Evolutionary conservation across 2,888 invertebrate species (phyloP).

Genomic region (Thymelicus lineola): DNA sequence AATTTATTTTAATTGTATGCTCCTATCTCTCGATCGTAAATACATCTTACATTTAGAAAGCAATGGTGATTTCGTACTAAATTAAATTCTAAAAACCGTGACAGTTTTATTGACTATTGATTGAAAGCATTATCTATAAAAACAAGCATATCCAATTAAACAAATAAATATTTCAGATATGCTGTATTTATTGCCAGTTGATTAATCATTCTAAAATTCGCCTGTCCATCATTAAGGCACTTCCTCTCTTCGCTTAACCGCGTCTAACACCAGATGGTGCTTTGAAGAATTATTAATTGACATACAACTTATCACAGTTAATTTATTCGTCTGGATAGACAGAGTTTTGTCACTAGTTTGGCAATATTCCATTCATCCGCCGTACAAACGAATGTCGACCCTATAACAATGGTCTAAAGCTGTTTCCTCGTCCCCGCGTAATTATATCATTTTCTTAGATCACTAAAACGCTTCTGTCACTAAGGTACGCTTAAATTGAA

Average conservation of each 20-base stretch:
- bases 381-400: slow-evolving; percentile 48
- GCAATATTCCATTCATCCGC: slow-evolving; percentile 67
- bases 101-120: slow-evolving; percentile 16
- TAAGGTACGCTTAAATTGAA: slow-evolving; percentile 73
- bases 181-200: slow-evolving; percentile 32
- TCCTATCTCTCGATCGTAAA: slow-evolving; percentile 39
- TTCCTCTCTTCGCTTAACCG: slow-evolving; percentile 64
- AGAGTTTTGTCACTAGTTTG: slow-evolving; percentile 78
- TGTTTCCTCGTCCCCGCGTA: slow-evolving; percentile 39
- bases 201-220: slow-evolving; percentile 53
- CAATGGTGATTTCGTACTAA: slow-evolving; percentile 9
- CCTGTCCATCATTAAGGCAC: slow-evolving; percentile 60
- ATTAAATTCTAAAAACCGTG: slow-evolving; percentile 18
- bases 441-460: slow-evolving; percentile 53
- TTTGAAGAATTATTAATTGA: slow-evolving; percentile 85
- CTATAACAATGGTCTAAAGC: slow-evolving; percentile 44
- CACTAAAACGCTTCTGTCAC: slow-evolving; percentile 61
- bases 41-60: slow-evolving; percentile 33
- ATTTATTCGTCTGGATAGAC: slow-evolving; percentile 82
- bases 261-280: slow-evolving; percentile 76
- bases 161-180: slow-evolving; percentile 21
- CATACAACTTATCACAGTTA: slow-evolving; percentile 83
- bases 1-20: slow-evolving; percentile 41
- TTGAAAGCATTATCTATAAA: slow-evolving; percentile 14
- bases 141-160: slow-evolving; percentile 25